A percentile compares a stretch with the other conserved stretches of the same genome.
Evolutionary conservation across 2,797 vertebrate species (phyloP).

Genomic region (Cheirogaleus major): DNA sequence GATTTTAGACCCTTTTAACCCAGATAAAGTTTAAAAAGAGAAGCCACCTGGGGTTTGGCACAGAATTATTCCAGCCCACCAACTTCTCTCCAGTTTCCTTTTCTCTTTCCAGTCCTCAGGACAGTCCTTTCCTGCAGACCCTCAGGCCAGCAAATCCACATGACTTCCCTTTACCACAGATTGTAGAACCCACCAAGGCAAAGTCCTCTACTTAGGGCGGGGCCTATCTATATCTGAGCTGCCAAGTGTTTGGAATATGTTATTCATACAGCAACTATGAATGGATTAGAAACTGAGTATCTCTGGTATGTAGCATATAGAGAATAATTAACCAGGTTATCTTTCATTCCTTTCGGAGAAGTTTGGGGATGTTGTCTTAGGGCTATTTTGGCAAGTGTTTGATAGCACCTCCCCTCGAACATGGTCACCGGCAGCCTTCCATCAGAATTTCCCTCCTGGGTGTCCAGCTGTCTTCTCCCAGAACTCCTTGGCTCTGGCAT

Average conservation of each 20-base stretch:
- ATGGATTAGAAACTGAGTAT: not conserved
- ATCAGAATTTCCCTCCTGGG: not conserved
- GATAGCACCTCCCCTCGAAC: not conserved
- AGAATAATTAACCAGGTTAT: not conserved
- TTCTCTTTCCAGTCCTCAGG: not conserved
- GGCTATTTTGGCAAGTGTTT: not conserved
- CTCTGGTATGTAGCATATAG: not conserved
- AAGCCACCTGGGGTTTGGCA: not conserved
- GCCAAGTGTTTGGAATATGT: not conserved
- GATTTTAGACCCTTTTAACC: slow-evolving; percentile 62
- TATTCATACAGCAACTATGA: not conserved
- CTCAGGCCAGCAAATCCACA: accelerated
- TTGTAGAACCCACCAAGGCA: not conserved
- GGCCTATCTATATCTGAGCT: not conserved
- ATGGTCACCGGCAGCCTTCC: not conserved
- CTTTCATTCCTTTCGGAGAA: not conserved
- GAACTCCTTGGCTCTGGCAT: not conserved
- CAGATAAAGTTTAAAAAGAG: slow-evolving; percentile 19
- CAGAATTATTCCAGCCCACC: not conserved
- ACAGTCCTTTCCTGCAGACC: not conserved
- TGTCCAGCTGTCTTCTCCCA: not conserved
- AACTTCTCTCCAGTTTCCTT: not conserved
- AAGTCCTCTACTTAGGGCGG: not conserved
- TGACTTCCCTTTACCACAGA: not conserved
- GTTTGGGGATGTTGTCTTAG: not conserved